Conservation (phyloP, 2,113 vertebrate genomes). For the Gallinago undulata region DNA sequence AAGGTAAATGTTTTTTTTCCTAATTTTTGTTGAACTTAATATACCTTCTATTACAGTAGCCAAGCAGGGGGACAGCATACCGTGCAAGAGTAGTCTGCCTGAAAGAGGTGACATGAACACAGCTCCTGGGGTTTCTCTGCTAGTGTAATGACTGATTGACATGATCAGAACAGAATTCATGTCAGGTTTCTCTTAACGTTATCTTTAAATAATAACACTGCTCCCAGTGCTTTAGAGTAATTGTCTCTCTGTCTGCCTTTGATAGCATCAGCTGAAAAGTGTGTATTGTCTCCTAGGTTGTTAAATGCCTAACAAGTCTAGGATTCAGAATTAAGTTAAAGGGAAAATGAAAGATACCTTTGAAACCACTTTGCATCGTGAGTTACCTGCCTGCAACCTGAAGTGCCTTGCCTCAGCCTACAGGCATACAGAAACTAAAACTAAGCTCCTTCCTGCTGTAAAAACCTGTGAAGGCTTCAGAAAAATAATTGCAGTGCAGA, state of each 20-base stretch:
- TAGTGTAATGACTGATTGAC: neutral
- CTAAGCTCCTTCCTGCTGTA: neutral
- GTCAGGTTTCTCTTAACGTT: neutral
- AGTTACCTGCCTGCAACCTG: neutral
- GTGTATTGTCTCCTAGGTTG: neutral
- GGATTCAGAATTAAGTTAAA: neutral
- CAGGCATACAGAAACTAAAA: neutral
- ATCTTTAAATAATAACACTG: neutral
- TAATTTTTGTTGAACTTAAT: neutral
- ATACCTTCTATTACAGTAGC: neutral
- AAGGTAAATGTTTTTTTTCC: neutral
- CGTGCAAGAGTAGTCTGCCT: neutral
- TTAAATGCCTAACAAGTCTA: neutral
- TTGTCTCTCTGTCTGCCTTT: conserved; percentile 4
- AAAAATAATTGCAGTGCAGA: neutral
- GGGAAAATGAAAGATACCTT: neutral
- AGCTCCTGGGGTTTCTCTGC: neutral
- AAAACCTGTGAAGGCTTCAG: neutral
- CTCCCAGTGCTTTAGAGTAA: neutral
- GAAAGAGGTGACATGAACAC: neutral
- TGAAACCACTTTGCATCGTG: neutral
- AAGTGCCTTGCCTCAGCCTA: neutral
- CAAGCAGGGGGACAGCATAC: neutral
- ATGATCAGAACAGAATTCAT: neutral
- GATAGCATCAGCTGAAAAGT: neutral